Percentiles rank a stretch among this genome's conserved stretches.
phyloP scores from a whole-genome alignment of 1,140 invertebrate species.

The Drosophila neocordata region DNA sequence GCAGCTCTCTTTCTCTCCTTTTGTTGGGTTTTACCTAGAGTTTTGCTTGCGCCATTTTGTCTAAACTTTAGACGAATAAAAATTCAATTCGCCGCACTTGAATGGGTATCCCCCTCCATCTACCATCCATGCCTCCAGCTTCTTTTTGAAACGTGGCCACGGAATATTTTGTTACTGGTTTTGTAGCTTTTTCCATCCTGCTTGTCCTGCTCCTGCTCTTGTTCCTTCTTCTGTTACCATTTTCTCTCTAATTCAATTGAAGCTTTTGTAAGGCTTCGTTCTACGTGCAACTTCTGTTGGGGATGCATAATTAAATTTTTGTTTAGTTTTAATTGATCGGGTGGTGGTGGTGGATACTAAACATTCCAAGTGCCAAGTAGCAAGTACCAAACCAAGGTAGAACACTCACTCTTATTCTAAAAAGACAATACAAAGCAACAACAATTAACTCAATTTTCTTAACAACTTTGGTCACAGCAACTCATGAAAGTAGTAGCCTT shows the following conservation, averaged over 20 bases:
- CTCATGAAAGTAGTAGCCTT: no score
- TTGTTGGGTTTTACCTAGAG: neutral
- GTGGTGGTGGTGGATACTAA: constrained; percentile 22
- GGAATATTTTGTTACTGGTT: constrained; percentile 38
- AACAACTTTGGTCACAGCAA: no score
- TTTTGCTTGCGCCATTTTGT: constrained; percentile 68
- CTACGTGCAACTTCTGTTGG: constrained; percentile 45
- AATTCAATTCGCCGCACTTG: constrained; percentile 78
- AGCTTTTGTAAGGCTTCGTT: constrained; percentile 38
- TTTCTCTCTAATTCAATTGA: constrained; percentile 65
- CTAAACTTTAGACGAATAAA: constrained; percentile 39
- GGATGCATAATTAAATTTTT: constrained; percentile 81
- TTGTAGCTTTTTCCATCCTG: neutral
- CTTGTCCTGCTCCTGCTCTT: no score
- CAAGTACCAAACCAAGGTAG: neutral
- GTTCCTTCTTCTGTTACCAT: neutral
- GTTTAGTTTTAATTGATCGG: constrained; percentile 80
- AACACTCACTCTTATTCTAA: neutral
- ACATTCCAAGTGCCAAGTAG: neutral
- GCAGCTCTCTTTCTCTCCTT: neutral
- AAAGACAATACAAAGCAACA: neutral
- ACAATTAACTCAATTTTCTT: neutral
- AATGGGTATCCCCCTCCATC: constrained; percentile 43
- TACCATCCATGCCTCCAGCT: no score
- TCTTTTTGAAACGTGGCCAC: constrained; percentile 37